A percentile compares a stretch with the other conserved stretches of the same genome.
phyloP scores from a whole-genome alignment of 2,797 vertebrate genomes.

The Propithecus perrieri region DNA sequence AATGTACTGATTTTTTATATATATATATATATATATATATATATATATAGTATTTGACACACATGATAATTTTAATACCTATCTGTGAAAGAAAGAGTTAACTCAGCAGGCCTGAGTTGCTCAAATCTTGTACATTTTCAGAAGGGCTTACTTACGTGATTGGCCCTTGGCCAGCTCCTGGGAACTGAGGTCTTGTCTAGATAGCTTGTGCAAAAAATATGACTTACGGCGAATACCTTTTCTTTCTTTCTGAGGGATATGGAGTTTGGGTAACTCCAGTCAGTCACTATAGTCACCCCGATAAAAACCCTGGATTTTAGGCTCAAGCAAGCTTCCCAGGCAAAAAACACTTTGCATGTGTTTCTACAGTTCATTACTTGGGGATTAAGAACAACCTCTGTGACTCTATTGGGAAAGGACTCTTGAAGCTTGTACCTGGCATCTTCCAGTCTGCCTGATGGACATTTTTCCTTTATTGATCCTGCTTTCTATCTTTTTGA shows the following conservation, averaged over 20 bases:
- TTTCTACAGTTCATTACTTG: slow-evolving; percentile 9
- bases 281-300: background rate
- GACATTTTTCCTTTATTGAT: background rate
- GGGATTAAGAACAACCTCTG: background rate
- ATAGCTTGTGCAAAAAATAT: slow-evolving; percentile 9
- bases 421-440: background rate
- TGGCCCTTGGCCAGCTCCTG: background rate
- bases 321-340: background rate
- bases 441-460: background rate
- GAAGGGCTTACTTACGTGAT: background rate
- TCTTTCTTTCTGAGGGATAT: background rate
- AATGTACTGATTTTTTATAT: background rate
- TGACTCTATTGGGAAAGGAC: background rate
- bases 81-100: slow-evolving; percentile 6
- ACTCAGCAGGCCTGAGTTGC: background rate
- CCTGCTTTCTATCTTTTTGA: background rate
- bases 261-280: slow-evolving; percentile 24
- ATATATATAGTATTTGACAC: background rate
- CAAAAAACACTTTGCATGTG: background rate
- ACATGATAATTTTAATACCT: background rate
- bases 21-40: background rate
- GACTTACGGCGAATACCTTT: slow-evolving; percentile 14
- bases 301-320: background rate
- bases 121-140: slow-evolving; percentile 33
- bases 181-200: background rate